Evolutionary conservation across 1,140 invertebrate species (phyloP).

Genomic region (Hyles vespertilio): DNA sequence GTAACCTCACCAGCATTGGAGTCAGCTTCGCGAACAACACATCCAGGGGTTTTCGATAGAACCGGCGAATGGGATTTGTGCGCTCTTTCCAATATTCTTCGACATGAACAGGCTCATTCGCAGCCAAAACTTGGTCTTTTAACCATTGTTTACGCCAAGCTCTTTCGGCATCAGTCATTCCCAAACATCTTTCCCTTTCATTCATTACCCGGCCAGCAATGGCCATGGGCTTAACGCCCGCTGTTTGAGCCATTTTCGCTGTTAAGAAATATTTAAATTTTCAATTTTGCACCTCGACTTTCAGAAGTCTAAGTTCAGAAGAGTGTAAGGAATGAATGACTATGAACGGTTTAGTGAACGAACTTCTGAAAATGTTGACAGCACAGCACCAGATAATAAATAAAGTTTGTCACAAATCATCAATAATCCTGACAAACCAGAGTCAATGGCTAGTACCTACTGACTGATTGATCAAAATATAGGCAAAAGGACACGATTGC

Average conservation of each 20-base stretch:
- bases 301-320: too few relatives aligned
- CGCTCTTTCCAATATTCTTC: conserved; percentile 81
- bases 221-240: conserved; percentile 78
- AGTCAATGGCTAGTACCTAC: too few relatives aligned
- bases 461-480: too few relatives aligned
- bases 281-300: too few relatives aligned
- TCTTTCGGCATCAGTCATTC: conserved; percentile 90
- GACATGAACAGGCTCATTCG: conserved; percentile 82
- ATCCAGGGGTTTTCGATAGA: conserved; percentile 85
- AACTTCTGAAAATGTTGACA: too few relatives aligned
- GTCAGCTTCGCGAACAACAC: conserved; percentile 75
- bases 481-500: too few relatives aligned
- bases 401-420: too few relatives aligned
- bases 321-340: too few relatives aligned
- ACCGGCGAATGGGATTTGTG: conserved; percentile 86
- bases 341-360: too few relatives aligned
- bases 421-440: too few relatives aligned
- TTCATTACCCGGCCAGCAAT: conserved; percentile 83
- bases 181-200: conserved; percentile 86
- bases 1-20: conserved; percentile 77
- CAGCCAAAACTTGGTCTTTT: conserved; percentile 85
- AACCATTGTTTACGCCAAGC: conserved; percentile 89
- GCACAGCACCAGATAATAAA: too few relatives aligned
- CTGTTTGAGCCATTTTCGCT: conserved; percentile 60
- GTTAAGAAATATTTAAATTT: neutral